phyloP scores from a whole-genome alignment of 2,888 invertebrate species.

The Ecdyonurus torrentis region DNA sequence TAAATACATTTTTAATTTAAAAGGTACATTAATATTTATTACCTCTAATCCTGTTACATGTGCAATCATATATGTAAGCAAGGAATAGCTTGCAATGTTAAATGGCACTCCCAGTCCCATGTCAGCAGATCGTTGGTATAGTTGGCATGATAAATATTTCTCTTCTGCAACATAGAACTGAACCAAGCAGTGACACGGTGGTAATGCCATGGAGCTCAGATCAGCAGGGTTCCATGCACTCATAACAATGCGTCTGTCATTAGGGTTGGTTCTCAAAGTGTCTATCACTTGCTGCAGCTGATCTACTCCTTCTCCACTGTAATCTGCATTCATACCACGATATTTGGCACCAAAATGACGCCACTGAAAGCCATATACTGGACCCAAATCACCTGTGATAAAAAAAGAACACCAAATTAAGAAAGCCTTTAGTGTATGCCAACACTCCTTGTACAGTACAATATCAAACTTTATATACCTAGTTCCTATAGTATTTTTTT shows the following conservation, averaged over 20 bases:
- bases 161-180: slow-evolving; percentile 82
- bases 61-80: slow-evolving; percentile 91
- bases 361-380: slow-evolving; percentile 98
- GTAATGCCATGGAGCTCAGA: slow-evolving; percentile 80
- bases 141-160: slow-evolving; percentile 65
- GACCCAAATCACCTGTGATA: slow-evolving; percentile 70
- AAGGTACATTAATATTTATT: too few species aligned
- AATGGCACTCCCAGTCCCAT: slow-evolving; percentile 98
- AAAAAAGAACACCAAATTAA: too few species aligned
- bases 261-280: slow-evolving; percentile 60
- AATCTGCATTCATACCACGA: slow-evolving; percentile 61
- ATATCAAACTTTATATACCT: too few species aligned
- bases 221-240: slow-evolving; percentile 91
- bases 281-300: slow-evolving; percentile 65
- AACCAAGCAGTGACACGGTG: slow-evolving; percentile 88
- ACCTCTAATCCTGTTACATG: slow-evolving; percentile 82
- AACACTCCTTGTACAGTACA: too few species aligned
- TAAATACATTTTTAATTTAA: too few species aligned
- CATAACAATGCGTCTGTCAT: slow-evolving; percentile 80
- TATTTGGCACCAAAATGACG: slow-evolving; percentile 91
- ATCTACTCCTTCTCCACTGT: slow-evolving; percentile 72
- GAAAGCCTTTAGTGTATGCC: too few species aligned
- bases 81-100: slow-evolving; percentile 91
- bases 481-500: too few species aligned
- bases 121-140: slow-evolving; percentile 94